Evolutionary conservation across 2,888 invertebrate species (phyloP).

Genomic region (Anagyrus pseudococci): DNA sequence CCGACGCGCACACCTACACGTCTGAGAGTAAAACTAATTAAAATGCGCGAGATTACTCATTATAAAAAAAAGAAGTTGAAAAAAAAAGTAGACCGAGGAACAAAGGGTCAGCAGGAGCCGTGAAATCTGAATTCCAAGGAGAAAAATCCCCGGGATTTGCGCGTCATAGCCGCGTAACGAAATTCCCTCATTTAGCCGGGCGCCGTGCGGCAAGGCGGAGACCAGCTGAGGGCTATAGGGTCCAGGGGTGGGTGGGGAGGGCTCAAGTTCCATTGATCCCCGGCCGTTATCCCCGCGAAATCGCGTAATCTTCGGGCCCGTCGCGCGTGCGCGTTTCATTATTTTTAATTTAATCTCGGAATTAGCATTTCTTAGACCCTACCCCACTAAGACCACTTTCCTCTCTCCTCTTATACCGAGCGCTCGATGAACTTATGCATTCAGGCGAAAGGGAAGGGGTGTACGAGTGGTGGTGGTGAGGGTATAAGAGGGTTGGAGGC

Average conservation of each 20-base stretch:
- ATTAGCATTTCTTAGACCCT: constrained; percentile 34
- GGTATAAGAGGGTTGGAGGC: constrained; percentile 8
- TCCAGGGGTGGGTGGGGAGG: not conserved
- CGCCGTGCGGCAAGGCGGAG: not conserved
- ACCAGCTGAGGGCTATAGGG: too few species aligned
- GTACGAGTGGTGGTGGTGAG: too few species aligned
- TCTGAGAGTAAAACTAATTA: constrained; percentile 2
- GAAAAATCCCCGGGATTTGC: not conserved
- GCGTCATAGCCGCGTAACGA: not conserved
- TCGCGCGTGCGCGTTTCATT: constrained; percentile 23
- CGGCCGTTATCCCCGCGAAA: constrained; percentile 11
- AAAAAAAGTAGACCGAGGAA: not conserved
- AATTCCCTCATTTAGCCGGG: not conserved
- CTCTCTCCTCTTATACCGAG: not conserved
- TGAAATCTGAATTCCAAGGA: constrained; percentile 1
- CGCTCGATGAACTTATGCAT: constrained; percentile 33
- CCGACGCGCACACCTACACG: too few species aligned
- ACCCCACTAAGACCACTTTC: not conserved
- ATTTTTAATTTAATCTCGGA: constrained; percentile 36
- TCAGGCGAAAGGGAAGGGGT: not conserved
- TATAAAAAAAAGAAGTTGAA: too few species aligned
- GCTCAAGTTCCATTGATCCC: constrained; percentile 24
- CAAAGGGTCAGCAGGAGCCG: not conserved
- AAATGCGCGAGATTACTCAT: not conserved
- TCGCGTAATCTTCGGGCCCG: constrained; percentile 16